A percentile compares a stretch with the other conserved stretches of the same genome.
These are phyloP conservation scores for Trichosurus vulpecula DNA, from an alignment of 2,797 vertebrate species.

Conservation along the genomic window DNA sequence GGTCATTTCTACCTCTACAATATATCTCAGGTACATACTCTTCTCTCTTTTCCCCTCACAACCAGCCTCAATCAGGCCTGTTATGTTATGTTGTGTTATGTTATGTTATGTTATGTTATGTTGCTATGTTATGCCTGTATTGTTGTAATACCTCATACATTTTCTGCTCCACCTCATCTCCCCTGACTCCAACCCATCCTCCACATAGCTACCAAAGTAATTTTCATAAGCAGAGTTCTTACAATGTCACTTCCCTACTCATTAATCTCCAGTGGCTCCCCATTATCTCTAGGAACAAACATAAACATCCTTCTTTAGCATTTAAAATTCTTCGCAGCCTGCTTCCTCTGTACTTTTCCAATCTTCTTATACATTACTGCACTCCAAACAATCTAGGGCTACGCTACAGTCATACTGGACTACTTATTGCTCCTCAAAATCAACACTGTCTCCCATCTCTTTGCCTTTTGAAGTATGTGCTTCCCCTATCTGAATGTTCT, in stretches of 20 bases:
- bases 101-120: too few relatives aligned
- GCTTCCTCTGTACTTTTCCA: background rate
- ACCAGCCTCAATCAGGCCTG: background rate
- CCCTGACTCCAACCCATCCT: background rate
- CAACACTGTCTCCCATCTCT: background rate
- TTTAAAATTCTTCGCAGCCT: background rate
- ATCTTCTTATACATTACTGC: background rate
- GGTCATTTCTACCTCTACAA: background rate
- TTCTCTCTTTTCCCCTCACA: background rate
- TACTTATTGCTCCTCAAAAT: background rate
- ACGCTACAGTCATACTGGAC: background rate
- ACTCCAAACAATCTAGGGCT: background rate
- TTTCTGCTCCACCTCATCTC: background rate
- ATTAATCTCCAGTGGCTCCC: background rate
- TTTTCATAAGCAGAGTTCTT: background rate
- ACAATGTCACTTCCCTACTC: background rate
- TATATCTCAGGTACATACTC: background rate
- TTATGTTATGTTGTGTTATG: too few relatives aligned
- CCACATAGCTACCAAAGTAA: background rate
- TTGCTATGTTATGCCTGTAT: background rate
- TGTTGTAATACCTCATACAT: background rate
- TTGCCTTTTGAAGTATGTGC: background rate
- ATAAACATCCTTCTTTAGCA: background rate
- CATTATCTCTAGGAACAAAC: background rate
- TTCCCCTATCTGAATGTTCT: background rate